Conservation (phyloP, 2,113 vertebrate genomes). For the Lutjanus erythropterus region DNA sequence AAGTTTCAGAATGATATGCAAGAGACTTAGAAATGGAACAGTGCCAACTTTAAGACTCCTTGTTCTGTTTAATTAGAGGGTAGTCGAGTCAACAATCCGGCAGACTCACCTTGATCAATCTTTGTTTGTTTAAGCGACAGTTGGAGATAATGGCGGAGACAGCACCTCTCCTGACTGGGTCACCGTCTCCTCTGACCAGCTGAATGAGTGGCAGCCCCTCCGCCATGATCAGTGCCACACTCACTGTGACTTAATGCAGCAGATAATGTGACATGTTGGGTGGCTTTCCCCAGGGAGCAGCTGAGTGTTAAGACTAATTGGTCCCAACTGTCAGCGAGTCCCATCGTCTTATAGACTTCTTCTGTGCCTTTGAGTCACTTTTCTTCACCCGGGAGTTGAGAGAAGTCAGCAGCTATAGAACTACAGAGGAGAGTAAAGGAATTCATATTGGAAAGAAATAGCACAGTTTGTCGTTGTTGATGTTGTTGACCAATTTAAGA, state of each 20-base stretch:
- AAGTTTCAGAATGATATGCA: not conserved
- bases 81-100: not conserved
- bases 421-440: slow-evolving; percentile 23
- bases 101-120: slow-evolving; percentile 1
- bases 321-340: slow-evolving; percentile 53
- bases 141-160: slow-evolving; percentile 30
- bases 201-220: slow-evolving; percentile 48
- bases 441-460: slow-evolving; percentile 5
- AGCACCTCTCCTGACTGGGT: not conserved
- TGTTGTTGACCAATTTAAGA: slow-evolving; percentile 30
- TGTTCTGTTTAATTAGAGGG: slow-evolving; percentile 19
- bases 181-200: slow-evolving; percentile 20
- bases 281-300: slow-evolving; percentile 39
- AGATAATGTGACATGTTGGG: slow-evolving; percentile 50
- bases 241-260: slow-evolving; percentile 39
- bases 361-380: slow-evolving; percentile 44
- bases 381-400: slow-evolving; percentile 5
- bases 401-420: not conserved
- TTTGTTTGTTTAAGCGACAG: slow-evolving; percentile 32
- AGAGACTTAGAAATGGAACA: not conserved
- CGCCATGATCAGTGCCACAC: slow-evolving; percentile 19
- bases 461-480: slow-evolving; percentile 35
- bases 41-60: slow-evolving; percentile 2
- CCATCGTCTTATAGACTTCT: slow-evolving; percentile 16
- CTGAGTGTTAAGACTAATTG: slow-evolving; percentile 56